A percentile compares a stretch with the other conserved stretches of the same genome.
phyloP scores from a whole-genome alignment of 2,113 vertebrate genomes.

The Pundamilia nyererei region DNA sequence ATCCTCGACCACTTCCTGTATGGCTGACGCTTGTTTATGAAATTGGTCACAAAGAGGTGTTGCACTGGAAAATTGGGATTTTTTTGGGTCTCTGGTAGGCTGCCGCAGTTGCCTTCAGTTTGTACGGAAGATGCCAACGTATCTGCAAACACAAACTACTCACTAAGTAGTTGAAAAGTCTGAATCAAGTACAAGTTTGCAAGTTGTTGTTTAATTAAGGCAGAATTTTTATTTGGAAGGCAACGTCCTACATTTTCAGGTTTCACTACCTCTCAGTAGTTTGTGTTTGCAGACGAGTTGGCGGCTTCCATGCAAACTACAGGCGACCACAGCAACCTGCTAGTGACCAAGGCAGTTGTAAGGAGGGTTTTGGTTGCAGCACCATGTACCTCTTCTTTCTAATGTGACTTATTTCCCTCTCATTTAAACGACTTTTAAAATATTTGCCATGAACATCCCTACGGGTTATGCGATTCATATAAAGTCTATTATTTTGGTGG shows the following conservation, averaged over 20 bases:
- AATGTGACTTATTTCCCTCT: background rate
- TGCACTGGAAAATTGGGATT: background rate
- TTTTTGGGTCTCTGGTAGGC: background rate
- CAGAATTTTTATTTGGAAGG: background rate
- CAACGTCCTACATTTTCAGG: background rate
- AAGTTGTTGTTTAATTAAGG: background rate
- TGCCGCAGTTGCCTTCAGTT: background rate
- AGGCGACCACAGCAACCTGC: background rate
- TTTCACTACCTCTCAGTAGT: background rate
- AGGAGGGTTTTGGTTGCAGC: fast-evolving
- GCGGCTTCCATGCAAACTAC: background rate
- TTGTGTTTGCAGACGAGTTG: background rate
- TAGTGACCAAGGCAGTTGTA: background rate
- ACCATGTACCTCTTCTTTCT: background rate
- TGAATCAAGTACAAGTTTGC: background rate
- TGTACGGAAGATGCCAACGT: background rate
- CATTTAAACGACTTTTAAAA: background rate
- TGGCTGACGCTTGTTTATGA: fast-evolving
- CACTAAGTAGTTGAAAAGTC: background rate
- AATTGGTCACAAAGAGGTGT: fast-evolving
- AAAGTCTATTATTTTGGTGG: background rate
- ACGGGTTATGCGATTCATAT: fast-evolving
- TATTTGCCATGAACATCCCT: background rate
- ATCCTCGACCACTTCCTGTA: background rate
- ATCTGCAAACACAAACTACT: background rate